phyloP scores from a whole-genome alignment of 2,797 vertebrate genomes.

The Allenopithecus nigroviridis region DNA sequence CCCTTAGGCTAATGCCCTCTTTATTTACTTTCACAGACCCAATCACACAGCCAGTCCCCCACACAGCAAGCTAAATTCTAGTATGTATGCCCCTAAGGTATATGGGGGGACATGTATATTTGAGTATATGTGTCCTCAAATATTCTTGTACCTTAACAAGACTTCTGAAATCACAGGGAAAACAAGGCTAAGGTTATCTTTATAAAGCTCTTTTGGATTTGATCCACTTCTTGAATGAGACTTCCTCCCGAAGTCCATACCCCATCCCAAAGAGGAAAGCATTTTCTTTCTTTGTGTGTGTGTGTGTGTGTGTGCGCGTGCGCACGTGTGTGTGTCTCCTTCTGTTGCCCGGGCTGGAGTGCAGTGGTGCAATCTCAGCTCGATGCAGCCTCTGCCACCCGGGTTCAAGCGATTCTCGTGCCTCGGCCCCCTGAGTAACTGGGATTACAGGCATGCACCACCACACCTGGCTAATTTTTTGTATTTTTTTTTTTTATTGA shows the following conservation, averaged over 20 bases:
- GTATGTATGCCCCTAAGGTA: background rate
- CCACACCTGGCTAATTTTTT: no score
- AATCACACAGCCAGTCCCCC: background rate
- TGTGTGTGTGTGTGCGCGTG: rapidly evolving
- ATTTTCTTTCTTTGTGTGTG: background rate
- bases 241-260: background rate
- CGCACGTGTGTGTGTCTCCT: rapidly evolving
- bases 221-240: background rate
- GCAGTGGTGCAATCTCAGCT: background rate
- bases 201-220: background rate
- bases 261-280: background rate
- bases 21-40: background rate
- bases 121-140: background rate
- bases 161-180: background rate
- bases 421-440: no score
- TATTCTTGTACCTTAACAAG: background rate
- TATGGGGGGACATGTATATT: no score
- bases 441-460: no score
- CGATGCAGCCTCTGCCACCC: background rate
- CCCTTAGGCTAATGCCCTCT: background rate
- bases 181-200: background rate
- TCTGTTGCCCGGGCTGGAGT: background rate
- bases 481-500: no score
- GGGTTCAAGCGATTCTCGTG: no score
- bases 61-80: background rate